A percentile compares a stretch with the other conserved stretches of the same genome.
Evolutionary conservation across 2,797 vertebrate genomes (phyloP).

Genomic region (Neopelma chrysocephalum): DNA sequence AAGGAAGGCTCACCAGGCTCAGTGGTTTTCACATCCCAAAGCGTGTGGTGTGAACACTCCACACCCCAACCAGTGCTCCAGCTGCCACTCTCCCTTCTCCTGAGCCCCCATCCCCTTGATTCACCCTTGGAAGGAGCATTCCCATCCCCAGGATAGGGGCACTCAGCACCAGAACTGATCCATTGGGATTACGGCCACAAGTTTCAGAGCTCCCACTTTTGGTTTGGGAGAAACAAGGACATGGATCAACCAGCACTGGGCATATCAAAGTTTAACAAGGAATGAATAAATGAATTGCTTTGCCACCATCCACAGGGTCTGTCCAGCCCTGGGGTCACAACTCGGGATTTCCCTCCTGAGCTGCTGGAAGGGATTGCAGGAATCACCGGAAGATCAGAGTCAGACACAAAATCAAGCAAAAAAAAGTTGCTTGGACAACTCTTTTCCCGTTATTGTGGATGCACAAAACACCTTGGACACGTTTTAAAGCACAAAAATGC

Average conservation of each 20-base stretch:
- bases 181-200: accelerated
- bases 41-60: background rate
- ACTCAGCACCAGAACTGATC: background rate
- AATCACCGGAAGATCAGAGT: accelerated
- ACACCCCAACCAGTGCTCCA: accelerated
- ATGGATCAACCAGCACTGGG: background rate
- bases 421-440: background rate
- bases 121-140: background rate
- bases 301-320: accelerated
- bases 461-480: background rate
- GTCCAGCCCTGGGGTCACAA: background rate
- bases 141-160: background rate
- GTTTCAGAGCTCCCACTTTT: background rate
- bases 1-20: background rate
- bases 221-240: background rate
- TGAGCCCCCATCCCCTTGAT: background rate
- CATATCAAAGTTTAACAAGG: background rate
- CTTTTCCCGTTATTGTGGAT: accelerated
- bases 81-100: accelerated
- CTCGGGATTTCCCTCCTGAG: accelerated
- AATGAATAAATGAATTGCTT: background rate
- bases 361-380: background rate
- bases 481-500: conserved; percentile 39
- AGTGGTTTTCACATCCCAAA: background rate
- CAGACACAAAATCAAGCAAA: background rate